Percentiles rank a stretch among this genome's conserved stretches.
phyloP scores from a whole-genome alignment of 2,113 vertebrate species.

The Crypturellus undulatus region DNA sequence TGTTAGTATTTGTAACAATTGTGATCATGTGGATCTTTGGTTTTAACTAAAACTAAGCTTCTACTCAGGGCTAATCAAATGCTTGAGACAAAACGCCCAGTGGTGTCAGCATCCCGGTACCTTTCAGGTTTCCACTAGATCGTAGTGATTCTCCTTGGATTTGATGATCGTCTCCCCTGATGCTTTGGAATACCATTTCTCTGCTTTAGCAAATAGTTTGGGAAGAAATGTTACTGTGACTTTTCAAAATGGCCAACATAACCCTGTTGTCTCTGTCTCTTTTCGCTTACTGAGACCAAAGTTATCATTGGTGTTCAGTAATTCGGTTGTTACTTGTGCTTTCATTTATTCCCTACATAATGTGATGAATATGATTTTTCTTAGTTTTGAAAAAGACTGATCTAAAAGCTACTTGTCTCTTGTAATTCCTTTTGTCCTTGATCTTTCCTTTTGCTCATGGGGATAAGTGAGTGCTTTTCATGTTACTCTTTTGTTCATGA shows the following conservation, averaged over 20 bases:
- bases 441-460: neutral
- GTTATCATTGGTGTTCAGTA: neutral
- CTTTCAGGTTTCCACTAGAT: accelerated
- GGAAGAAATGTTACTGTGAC: neutral
- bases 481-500: neutral
- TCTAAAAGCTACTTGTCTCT: neutral
- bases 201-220: neutral
- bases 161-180: neutral
- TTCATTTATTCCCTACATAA: neutral
- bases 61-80: neutral
- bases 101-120: neutral
- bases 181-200: neutral
- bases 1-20: neutral
- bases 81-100: neutral
- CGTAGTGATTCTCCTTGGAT: neutral
- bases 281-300: neutral
- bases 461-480: neutral
- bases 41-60: neutral
- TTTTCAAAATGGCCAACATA: neutral
- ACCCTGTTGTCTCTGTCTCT: neutral
- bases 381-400: neutral
- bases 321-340: neutral
- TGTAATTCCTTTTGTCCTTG: neutral
- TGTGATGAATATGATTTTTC: neutral
- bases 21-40: neutral